These are phyloP conservation scores for Cebidichthys violaceus DNA, from an alignment of 2,113 vertebrate genomes.

Conservation along the genomic window DNA sequence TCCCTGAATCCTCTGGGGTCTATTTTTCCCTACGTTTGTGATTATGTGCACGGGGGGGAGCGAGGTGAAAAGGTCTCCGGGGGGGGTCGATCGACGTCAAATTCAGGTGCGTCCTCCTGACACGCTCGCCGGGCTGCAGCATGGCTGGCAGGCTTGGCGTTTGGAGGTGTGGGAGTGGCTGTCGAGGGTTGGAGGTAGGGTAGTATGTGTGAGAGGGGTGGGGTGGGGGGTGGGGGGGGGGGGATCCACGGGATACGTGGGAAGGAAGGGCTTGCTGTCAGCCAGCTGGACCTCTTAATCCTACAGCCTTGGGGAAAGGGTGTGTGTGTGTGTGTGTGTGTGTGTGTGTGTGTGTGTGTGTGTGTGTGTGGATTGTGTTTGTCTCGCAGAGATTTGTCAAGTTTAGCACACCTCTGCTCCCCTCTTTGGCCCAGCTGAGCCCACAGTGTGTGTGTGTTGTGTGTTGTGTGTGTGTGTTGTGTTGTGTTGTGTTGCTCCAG, in stretches of 20 bases:
- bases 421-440: slow-evolving; percentile 80
- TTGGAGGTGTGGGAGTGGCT: slow-evolving; percentile 67
- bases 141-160: slow-evolving; percentile 68
- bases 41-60: slow-evolving; percentile 25
- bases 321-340: slow-evolving; percentile 68
- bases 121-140: slow-evolving; percentile 59
- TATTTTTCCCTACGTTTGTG: not conserved
- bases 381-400: slow-evolving; percentile 79
- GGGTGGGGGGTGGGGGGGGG: slow-evolving; percentile 39
- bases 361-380: slow-evolving; percentile 63
- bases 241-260: slow-evolving; percentile 82
- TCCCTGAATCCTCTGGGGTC: not conserved
- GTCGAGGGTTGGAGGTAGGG: slow-evolving; percentile 9
- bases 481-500: slow-evolving; percentile 49
- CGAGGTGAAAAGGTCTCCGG: slow-evolving; percentile 37
- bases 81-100: slow-evolving; percentile 71
- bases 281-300: slow-evolving; percentile 88
- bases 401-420: slow-evolving; percentile 81
- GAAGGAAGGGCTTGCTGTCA: slow-evolving; percentile 87
- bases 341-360: slow-evolving; percentile 63
- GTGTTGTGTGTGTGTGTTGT: slow-evolving; percentile 36
- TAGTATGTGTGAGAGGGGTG: slow-evolving; percentile 21
- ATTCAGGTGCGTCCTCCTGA: slow-evolving; percentile 80
- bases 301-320: slow-evolving; percentile 85
- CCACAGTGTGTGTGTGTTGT: slow-evolving; percentile 59